Evolutionary conservation across 2,888 invertebrate species (phyloP).

Genomic region (Chloroclysta siterata): DNA sequence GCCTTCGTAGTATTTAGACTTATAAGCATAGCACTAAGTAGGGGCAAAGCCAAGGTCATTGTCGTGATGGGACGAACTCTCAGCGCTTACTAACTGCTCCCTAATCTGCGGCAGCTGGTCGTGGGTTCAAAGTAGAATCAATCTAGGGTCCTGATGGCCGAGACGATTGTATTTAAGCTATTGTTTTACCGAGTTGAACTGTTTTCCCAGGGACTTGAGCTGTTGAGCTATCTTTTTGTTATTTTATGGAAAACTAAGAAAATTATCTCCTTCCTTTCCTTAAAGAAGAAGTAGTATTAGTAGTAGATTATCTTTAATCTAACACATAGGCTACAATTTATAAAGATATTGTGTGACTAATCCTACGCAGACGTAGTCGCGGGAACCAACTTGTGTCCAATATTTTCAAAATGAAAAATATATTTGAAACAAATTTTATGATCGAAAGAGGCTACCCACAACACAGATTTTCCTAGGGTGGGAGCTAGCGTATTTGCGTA

Average conservation of each 20-base stretch:
- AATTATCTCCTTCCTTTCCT: no score
- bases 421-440: no score
- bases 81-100: constrained; percentile 13
- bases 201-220: constrained; percentile 15
- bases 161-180: constrained; percentile 33
- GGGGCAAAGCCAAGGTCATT: constrained; percentile 26
- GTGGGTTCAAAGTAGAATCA: constrained; percentile 36
- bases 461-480: no score
- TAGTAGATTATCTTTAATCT: no score
- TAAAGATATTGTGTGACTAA: no score
- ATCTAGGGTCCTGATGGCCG: constrained; percentile 36
- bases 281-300: no score
- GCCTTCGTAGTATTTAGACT: background rate
- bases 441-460: no score
- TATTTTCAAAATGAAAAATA: no score
- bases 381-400: no score
- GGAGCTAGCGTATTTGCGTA: no score
- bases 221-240: background rate
- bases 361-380: no score
- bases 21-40: constrained; percentile 12
- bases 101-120: constrained; percentile 20
- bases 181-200: constrained; percentile 25
- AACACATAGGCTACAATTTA: no score
- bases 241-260: background rate
- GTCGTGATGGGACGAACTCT: constrained; percentile 34